These are phyloP conservation scores for Rhagonycha fulva DNA, from an alignment of 2,888 invertebrate genomes.

Conservation along the genomic window DNA sequence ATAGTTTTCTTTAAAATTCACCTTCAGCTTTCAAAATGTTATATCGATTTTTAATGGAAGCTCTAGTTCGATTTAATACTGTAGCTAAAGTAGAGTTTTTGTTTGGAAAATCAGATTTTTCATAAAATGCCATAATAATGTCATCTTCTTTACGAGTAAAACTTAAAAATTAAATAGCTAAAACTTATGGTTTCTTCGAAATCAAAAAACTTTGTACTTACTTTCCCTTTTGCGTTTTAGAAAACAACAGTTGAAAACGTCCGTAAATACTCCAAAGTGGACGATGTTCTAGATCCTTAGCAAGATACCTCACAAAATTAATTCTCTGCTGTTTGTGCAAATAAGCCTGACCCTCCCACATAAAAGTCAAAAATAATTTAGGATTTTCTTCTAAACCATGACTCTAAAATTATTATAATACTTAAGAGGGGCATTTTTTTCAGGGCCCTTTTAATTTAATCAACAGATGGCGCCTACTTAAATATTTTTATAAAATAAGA, in stretches of 20 bases:
- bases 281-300: neutral
- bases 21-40: neutral
- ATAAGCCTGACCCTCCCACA: neutral
- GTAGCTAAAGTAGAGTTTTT: neutral
- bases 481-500: too few species aligned
- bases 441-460: too few species aligned
- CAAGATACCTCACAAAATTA: slow-evolving; percentile 9
- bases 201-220: neutral
- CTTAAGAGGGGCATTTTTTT: too few species aligned
- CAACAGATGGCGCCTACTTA: too few species aligned
- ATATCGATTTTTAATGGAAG: neutral
- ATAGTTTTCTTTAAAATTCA: neutral
- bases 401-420: slow-evolving; percentile 14
- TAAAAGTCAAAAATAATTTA: neutral
- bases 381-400: neutral
- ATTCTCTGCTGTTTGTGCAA: neutral
- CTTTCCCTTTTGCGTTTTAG: neutral
- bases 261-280: slow-evolving; percentile 5
- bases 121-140: neutral
- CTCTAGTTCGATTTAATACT: slow-evolving; percentile 2
- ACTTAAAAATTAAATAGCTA: neutral
- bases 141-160: slow-evolving; percentile 7
- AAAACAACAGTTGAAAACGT: neutral
- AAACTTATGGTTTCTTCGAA: neutral
- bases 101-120: neutral